phyloP scores from a whole-genome alignment of 2,113 vertebrate species.

The Regulus satrapa region DNA sequence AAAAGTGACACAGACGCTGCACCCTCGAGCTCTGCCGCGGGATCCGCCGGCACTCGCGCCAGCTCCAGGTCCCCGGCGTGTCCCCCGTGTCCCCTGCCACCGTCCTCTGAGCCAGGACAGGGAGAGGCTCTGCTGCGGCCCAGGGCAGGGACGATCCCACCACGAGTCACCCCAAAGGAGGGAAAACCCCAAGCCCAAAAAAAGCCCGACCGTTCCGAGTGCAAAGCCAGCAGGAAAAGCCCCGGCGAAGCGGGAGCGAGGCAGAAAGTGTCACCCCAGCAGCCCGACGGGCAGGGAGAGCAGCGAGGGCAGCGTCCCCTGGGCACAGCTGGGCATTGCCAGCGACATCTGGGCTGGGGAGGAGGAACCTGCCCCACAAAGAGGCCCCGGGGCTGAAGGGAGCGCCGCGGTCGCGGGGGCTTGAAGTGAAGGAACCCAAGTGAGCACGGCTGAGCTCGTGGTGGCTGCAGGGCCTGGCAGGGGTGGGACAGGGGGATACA shows the following conservation, averaged over 20 bases:
- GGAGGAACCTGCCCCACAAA: neutral
- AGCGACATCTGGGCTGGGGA: neutral
- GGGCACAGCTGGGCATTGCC: accelerated
- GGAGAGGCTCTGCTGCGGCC: neutral
- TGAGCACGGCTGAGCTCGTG: neutral
- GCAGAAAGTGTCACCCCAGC: neutral
- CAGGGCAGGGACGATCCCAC: neutral
- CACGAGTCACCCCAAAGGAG: neutral
- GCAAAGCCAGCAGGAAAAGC: neutral
- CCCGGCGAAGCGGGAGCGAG: too few species aligned
- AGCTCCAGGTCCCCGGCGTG: neutral
- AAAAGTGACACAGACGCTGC: slow-evolving; percentile 39
- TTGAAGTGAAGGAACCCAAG: neutral
- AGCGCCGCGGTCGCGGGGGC: neutral
- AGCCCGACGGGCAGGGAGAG: neutral
- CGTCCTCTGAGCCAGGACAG: too few species aligned
- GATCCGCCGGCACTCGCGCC: neutral
- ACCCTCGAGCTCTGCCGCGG: neutral
- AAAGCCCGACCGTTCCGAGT: neutral
- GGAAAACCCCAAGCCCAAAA: neutral
- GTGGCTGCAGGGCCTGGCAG: neutral
- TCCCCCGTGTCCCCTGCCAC: neutral
- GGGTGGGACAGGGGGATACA: neutral
- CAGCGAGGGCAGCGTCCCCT: neutral
- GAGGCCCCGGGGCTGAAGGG: neutral